Percentiles rank a stretch among this genome's conserved stretches.
Conservation (phyloP, 2,797 vertebrate species). For the Erpetoichthys calabaricus region DNA sequence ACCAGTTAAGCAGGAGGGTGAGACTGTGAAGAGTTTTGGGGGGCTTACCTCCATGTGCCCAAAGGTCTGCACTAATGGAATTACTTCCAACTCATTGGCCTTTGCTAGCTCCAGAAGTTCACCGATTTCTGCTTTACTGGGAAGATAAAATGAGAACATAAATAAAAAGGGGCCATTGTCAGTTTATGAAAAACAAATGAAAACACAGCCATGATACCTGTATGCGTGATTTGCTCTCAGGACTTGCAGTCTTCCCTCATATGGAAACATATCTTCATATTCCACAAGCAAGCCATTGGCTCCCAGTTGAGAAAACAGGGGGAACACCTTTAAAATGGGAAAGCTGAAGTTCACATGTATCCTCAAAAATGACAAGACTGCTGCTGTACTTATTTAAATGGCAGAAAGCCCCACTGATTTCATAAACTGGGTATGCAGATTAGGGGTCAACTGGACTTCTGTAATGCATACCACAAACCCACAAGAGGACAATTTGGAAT, state of each 20-base stretch:
- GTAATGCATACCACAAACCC: too few relatives aligned
- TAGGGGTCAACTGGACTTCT: too few relatives aligned
- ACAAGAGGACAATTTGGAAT: too few relatives aligned
- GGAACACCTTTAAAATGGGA: slow-evolving; percentile 53
- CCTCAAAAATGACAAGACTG: background rate
- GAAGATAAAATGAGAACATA: slow-evolving; percentile 7
- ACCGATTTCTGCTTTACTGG: slow-evolving; percentile 58
- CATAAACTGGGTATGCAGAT: too few relatives aligned
- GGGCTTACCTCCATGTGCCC: slow-evolving; percentile 88
- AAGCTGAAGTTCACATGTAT: too few relatives aligned
- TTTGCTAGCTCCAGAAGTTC: slow-evolving; percentile 57
- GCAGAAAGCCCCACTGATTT: too few relatives aligned
- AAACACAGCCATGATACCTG: slow-evolving; percentile 47
- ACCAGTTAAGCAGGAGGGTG: too few relatives aligned
- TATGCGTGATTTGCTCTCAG: slow-evolving; percentile 62
- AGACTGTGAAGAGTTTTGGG: too few relatives aligned
- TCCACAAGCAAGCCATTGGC: slow-evolving; percentile 78
- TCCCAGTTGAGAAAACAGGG: slow-evolving; percentile 63
- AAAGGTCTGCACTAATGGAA: slow-evolving; percentile 85
- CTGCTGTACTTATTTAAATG: background rate
- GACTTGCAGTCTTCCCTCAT: slow-evolving; percentile 56
- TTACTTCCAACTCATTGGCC: slow-evolving; percentile 59
- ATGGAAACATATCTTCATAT: slow-evolving; percentile 91
- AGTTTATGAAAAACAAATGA: too few relatives aligned
- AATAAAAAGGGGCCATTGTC: too few relatives aligned